Conservation (phyloP, 2,888 invertebrate genomes). For the Dicycla oo region DNA sequence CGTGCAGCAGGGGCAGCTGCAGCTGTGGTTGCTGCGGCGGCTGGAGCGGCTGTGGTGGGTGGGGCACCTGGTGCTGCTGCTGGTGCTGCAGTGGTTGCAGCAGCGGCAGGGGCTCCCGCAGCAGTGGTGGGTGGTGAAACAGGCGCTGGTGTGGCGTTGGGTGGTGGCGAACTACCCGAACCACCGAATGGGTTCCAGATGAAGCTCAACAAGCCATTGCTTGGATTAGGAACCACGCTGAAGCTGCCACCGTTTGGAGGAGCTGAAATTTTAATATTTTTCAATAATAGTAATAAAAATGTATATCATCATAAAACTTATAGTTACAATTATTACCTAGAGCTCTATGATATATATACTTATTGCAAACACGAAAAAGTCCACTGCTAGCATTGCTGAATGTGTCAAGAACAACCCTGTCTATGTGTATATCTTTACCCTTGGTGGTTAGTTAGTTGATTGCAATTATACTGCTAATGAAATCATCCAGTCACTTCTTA, state of each 20-base stretch:
- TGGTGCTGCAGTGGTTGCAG: slow-evolving; percentile 49
- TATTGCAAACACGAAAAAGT: neutral
- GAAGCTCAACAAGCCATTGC: slow-evolving; percentile 50
- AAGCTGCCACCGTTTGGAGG: slow-evolving; percentile 74
- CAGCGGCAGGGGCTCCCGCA: slow-evolving; percentile 12
- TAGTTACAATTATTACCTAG: neutral
- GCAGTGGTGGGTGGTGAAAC: slow-evolving; percentile 8
- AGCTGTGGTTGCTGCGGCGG: slow-evolving; percentile 55
- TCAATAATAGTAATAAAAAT: neutral
- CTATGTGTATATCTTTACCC: neutral
- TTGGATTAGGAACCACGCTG: slow-evolving; percentile 55
- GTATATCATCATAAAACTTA: neutral
- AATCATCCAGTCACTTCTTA: neutral
- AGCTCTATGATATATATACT: neutral
- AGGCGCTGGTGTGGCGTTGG: slow-evolving; percentile 28
- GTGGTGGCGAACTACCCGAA: slow-evolving; percentile 1
- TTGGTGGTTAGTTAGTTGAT: neutral
- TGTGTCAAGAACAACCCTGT: neutral
- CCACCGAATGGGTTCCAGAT: slow-evolving; percentile 43
- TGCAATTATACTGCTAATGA: neutral
- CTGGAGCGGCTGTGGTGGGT: slow-evolving; percentile 53
- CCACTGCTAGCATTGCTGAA: neutral
- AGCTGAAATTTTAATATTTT: slow-evolving; percentile 66
- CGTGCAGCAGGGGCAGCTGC: slow-evolving; percentile 54
- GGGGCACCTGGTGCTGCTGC: slow-evolving; percentile 59